phyloP scores from a whole-genome alignment of 2,888 invertebrate species.

The Beris chalybata region DNA sequence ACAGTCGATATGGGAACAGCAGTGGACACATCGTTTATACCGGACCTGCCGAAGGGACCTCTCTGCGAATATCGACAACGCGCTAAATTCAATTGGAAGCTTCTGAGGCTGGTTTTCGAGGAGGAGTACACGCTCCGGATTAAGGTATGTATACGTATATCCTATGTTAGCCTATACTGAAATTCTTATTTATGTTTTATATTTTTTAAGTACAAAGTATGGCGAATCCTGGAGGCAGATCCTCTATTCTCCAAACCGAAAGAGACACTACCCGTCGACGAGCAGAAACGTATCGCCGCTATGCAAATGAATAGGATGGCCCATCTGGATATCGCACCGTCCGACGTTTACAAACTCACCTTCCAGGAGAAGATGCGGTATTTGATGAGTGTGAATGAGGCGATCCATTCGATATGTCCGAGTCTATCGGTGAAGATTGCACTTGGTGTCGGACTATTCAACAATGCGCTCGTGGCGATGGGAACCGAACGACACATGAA shows the following conservation, averaged over 20 bases:
- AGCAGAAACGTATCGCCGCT: slow-evolving; percentile 72
- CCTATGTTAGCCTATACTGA: neutral
- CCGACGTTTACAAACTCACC: slow-evolving; percentile 63
- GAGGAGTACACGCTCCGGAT: slow-evolving; percentile 73
- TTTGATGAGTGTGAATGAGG: slow-evolving; percentile 77
- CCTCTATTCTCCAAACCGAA: slow-evolving; percentile 72
- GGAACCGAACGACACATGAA: slow-evolving; percentile 75
- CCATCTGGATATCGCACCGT: slow-evolving; percentile 66
- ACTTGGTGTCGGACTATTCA: slow-evolving; percentile 73
- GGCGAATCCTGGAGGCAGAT: slow-evolving; percentile 76
- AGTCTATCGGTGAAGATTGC: slow-evolving; percentile 79
- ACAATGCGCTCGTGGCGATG: slow-evolving; percentile 72
- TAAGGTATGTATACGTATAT: slow-evolving; percentile 67
- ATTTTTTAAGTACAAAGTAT: slow-evolving; percentile 70
- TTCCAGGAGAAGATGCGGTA: slow-evolving; percentile 70
- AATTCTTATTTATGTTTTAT: slow-evolving; percentile 31
- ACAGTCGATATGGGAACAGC: slow-evolving; percentile 48
- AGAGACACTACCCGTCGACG: slow-evolving; percentile 67
- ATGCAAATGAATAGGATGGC: slow-evolving; percentile 69
- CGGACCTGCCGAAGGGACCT: slow-evolving; percentile 68
- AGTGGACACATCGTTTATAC: slow-evolving; percentile 64
- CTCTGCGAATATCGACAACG: slow-evolving; percentile 76
- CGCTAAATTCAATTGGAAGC: slow-evolving; percentile 86
- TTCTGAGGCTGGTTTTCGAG: slow-evolving; percentile 76
- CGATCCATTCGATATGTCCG: slow-evolving; percentile 69